These are phyloP conservation scores for Ctenodactylus gundi DNA, from an alignment of 2,113 vertebrate genomes.

Conservation along the genomic window DNA sequence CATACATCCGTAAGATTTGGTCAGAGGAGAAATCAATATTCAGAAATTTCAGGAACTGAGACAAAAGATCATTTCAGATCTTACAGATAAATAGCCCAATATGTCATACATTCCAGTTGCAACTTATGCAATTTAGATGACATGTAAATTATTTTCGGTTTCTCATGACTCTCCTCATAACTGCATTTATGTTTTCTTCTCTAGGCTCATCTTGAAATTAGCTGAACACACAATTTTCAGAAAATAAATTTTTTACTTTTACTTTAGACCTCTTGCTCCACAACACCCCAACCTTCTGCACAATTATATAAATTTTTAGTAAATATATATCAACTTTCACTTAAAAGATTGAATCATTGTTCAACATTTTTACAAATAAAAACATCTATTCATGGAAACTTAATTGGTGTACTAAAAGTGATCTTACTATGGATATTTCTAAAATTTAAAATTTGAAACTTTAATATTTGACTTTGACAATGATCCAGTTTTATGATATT, in stretches of 20 bases:
- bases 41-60: neutral
- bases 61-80: neutral
- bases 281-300: conserved; percentile 75
- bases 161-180: neutral
- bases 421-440: neutral
- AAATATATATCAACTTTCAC: conserved; percentile 77
- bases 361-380: neutral
- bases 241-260: conserved; percentile 68
- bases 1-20: neutral
- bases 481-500: neutral
- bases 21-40: neutral
- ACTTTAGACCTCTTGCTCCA: conserved; percentile 63
- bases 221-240: conserved; percentile 55
- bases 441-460: neutral
- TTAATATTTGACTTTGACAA: neutral
- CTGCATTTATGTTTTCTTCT: neutral
- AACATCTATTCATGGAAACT: neutral
- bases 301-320: conserved; percentile 75
- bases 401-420: neutral
- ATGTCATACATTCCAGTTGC: neutral
- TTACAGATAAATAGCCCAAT: neutral
- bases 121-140: neutral
- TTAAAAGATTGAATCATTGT: conserved; percentile 56
- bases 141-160: neutral
- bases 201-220: neutral